phyloP scores from a whole-genome alignment of 2,113 vertebrate species.

The Dromaius novaehollandiae region DNA sequence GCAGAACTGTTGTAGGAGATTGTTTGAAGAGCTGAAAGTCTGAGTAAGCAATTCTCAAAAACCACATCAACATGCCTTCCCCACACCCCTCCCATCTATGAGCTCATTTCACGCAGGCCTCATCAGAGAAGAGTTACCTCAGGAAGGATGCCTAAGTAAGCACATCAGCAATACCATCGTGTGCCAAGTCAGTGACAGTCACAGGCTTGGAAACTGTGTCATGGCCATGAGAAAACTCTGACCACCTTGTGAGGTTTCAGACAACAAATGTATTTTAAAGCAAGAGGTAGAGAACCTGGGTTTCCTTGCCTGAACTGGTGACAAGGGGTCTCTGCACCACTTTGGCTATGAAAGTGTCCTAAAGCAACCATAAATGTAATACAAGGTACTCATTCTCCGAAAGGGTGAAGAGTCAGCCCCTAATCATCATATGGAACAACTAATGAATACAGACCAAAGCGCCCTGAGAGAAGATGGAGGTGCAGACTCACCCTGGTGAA shows the following conservation, averaged over 20 bases:
- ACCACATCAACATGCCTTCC: neutral
- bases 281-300: neutral
- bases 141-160: neutral
- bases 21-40: neutral
- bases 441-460: neutral
- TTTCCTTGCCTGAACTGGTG: neutral
- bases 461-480: neutral
- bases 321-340: neutral
- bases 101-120: neutral
- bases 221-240: neutral
- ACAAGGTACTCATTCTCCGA: neutral
- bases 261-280: neutral
- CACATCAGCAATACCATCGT: neutral
- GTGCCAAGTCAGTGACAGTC: neutral
- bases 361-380: neutral
- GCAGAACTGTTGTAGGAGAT: neutral
- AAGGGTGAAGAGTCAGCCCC: neutral
- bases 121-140: neutral
- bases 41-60: slow-evolving; percentile 10
- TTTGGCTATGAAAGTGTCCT: neutral
- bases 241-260: neutral
- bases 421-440: neutral
- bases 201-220: neutral
- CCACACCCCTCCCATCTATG: neutral
- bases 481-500: slow-evolving; percentile 85